Percentiles rank a stretch among this genome's conserved stretches.
Conservation (phyloP, 2,888 invertebrate species). For the Eugnorisma glareosa region DNA sequence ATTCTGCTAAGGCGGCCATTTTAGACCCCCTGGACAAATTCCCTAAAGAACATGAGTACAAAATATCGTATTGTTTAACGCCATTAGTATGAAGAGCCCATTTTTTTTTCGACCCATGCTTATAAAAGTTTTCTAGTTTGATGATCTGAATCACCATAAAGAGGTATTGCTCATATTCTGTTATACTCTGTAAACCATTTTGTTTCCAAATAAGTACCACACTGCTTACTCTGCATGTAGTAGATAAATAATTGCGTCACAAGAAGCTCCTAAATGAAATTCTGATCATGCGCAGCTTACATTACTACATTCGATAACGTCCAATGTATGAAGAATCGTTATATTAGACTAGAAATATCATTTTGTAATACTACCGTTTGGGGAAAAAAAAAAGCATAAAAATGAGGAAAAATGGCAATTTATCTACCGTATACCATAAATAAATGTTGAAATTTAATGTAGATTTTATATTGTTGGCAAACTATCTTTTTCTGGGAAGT, state of each 20-base stretch:
- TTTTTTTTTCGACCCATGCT: neutral
- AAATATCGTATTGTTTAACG: too few relatives aligned
- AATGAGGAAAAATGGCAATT: neutral
- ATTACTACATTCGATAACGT: neutral
- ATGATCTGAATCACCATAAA: neutral
- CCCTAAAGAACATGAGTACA: too few relatives aligned
- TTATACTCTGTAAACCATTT: neutral
- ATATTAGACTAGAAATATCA: neutral
- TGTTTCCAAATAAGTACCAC: neutral
- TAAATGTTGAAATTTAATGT: slow-evolving; percentile 15
- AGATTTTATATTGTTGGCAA: slow-evolving; percentile 31
- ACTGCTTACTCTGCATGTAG: neutral
- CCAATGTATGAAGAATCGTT: slow-evolving; percentile 5
- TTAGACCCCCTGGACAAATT: too few relatives aligned
- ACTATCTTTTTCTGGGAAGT: neutral
- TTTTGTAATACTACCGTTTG: slow-evolving; percentile 9
- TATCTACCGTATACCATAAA: neutral
- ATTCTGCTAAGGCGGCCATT: too few relatives aligned
- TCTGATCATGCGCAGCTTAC: slow-evolving; percentile 3
- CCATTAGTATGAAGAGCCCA: neutral
- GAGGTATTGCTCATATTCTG: neutral
- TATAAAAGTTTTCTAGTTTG: neutral
- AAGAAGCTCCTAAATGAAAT: neutral
- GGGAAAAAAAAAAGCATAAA: too few relatives aligned
- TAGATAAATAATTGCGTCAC: neutral